Conservation (phyloP, 2,113 vertebrate genomes). For the Alligator mississippiensis region DNA sequence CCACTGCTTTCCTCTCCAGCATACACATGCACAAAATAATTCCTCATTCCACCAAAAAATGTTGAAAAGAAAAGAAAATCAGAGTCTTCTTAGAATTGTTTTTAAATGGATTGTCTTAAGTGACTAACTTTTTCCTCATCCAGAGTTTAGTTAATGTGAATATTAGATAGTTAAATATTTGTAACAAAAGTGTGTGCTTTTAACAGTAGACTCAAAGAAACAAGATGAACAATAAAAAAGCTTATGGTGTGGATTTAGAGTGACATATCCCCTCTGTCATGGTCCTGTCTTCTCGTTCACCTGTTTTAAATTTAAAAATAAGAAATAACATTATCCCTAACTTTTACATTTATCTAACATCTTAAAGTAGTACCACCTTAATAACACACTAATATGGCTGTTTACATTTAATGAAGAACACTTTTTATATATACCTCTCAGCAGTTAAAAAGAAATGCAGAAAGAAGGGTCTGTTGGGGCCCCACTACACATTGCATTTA, state of each 20-base stretch:
- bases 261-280: slow-evolving; percentile 67
- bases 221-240: slow-evolving; percentile 71
- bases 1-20: background rate
- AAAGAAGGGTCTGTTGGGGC: background rate
- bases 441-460: slow-evolving; percentile 3
- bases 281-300: background rate
- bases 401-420: slow-evolving; percentile 44
- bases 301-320: slow-evolving; percentile 69
- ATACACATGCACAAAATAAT: slow-evolving; percentile 8
- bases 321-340: slow-evolving; percentile 52
- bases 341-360: slow-evolving; percentile 5
- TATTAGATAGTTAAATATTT: no score
- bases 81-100: background rate
- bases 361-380: slow-evolving; percentile 63
- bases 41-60: background rate
- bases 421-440: slow-evolving; percentile 8
- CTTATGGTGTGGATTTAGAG: slow-evolving; percentile 60
- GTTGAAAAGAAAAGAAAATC: background rate
- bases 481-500: no score
- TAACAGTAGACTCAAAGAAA: slow-evolving; percentile 55
- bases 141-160: no score
- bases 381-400: slow-evolving; percentile 56
- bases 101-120: background rate
- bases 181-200: background rate
- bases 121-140: background rate